phyloP scores from a whole-genome alignment of 2,797 vertebrate species.

The Etheostoma perlongum region DNA sequence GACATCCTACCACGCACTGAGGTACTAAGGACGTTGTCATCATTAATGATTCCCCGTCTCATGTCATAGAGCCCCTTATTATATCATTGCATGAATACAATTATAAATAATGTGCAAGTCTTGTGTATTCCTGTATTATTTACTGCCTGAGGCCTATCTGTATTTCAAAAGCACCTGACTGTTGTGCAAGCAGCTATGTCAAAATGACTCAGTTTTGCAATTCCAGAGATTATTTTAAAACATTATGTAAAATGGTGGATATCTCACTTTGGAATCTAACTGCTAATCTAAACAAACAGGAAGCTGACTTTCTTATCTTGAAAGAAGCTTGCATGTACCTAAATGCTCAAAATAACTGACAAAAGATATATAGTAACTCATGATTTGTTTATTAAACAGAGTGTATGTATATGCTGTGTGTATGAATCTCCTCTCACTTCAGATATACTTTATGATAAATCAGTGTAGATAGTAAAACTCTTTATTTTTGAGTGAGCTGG shows the following conservation, averaged over 20 bases:
- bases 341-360: not conserved
- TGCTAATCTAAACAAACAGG: slow-evolving; percentile 20
- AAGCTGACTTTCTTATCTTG: slow-evolving; percentile 29
- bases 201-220: slow-evolving; percentile 23
- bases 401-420: too few species aligned
- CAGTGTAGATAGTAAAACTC: not conserved
- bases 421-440: not conserved
- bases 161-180: not conserved
- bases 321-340: not conserved
- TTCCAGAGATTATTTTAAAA: not conserved
- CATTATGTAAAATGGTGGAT: not conserved
- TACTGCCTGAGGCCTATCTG: not conserved
- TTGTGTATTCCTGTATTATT: not conserved
- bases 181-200: slow-evolving; percentile 34
- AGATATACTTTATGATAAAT: not conserved
- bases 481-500: not conserved
- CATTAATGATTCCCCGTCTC: not conserved
- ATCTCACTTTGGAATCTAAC: not conserved
- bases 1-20: slow-evolving; percentile 95
- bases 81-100: not conserved
- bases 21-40: slow-evolving; percentile 77
- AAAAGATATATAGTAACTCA: not conserved
- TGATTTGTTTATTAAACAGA: not conserved
- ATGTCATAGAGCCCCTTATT: not conserved
- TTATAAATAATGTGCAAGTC: not conserved